Conservation (phyloP, 2,113 vertebrate species). For the Hippocampus zosterae region DNA sequence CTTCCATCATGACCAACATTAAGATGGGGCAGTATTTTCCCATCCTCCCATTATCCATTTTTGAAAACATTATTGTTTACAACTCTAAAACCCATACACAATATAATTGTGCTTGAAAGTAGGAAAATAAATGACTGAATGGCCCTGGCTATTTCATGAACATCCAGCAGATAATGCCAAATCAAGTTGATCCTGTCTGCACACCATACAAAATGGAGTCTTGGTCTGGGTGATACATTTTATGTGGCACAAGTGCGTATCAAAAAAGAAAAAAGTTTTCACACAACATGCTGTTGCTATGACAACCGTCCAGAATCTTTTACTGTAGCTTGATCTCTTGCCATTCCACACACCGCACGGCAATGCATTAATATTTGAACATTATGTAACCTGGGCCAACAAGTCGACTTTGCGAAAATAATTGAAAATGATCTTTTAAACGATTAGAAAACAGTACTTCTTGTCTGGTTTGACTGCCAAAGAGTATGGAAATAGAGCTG, state of each 20-base stretch:
- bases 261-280: constrained; percentile 72
- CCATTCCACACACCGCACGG: constrained; percentile 67
- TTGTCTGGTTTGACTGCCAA: constrained; percentile 23
- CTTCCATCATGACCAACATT: too few species aligned
- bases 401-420: constrained; percentile 22
- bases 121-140: too few species aligned
- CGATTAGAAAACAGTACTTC: constrained; percentile 21
- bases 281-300: constrained; percentile 74
- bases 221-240: constrained; percentile 21
- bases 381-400: constrained; percentile 60
- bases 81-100: too few species aligned
- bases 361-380: constrained; percentile 71
- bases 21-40: too few species aligned
- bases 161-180: not conserved
- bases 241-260: constrained; percentile 51
- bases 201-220: constrained; percentile 7
- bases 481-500: not conserved
- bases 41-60: too few species aligned
- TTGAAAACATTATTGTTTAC: too few species aligned
- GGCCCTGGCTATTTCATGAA: too few species aligned
- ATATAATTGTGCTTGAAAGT: too few species aligned
- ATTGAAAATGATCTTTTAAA: not conserved
- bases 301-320: constrained; percentile 74
- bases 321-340: constrained; percentile 63
- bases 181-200: constrained; percentile 27